Base-by-base conservation (phyloP, 2,797 vertebrate genomes). In the Pristis pectinata region DNA sequence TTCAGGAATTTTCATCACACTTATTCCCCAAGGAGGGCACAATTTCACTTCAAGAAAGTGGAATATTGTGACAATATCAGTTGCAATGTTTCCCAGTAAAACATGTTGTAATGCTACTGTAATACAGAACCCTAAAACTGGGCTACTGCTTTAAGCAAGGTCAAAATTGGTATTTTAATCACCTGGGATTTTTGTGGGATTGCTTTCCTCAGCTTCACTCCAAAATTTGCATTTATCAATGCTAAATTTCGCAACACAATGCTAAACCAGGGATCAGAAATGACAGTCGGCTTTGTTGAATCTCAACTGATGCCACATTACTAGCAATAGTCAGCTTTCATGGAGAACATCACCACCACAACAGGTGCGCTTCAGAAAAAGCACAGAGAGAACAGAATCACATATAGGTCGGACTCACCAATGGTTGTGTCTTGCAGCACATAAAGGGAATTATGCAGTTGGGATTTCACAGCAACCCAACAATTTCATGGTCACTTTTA, bases 11-110 rank as follows among this genome's bases (percentile, higher is more conserved):
- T 96, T 95, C 22, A 94, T 95, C 44, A 97, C 53, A 0, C 30
- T 93, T 95, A 96, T 91, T 64, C 89, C 95, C 87, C 37, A 94
- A 59, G 97, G 97, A 49, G 96, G 95, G 85, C 95, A 95, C 93
- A 97, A 96, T 95, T 97, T 97, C 95, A 97, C 96, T 97, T 95
- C 95, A 97, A 97, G 4, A 80, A 24, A 94, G 4, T 37, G 41
- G 76, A 53, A 74, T 74, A 95, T 67, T 53, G 8, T 37, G 24
- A 27, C 24, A 85, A 53, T 30, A 87, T 87, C 11, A 87, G 53
- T 4, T 17, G 10, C 83, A 59, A 56, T 59, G 53, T 59, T 87
- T 4, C 30, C 27, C 30, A 34, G 9, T 6, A 9, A 87, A 56
- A 56, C 83, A 87, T 59, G 30, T 10, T 27, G 56, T 34, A 5